Conservation (phyloP, 2,797 vertebrate species). For the Sebastes nivosus region DNA sequence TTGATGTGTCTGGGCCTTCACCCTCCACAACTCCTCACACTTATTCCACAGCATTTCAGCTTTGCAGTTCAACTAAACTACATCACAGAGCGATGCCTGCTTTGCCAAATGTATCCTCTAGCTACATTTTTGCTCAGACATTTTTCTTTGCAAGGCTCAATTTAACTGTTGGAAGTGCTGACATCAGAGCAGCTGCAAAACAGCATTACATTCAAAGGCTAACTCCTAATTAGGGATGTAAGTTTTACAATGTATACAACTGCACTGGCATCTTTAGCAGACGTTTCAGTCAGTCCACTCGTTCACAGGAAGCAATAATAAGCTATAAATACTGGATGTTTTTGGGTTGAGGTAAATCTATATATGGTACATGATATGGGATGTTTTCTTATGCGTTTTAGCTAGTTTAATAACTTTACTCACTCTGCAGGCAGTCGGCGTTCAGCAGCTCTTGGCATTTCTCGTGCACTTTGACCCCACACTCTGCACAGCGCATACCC, state of each 20-base stretch:
- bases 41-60: not conserved
- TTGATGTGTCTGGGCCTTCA: too few species aligned
- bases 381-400: not conserved
- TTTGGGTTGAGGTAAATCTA: not conserved
- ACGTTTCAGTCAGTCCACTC: not conserved
- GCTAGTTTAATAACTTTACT: conserved; percentile 44
- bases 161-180: not conserved
- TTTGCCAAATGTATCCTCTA: not conserved
- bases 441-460: conserved; percentile 99
- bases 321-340: not conserved
- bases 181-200: not conserved
- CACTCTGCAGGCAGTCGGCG: conserved; percentile 94
- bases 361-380: not conserved
- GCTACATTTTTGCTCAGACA: not conserved
- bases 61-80: not conserved
- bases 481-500: conserved; percentile 95
- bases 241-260: not conserved
- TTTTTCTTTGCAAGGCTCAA: not conserved
- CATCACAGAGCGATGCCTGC: not conserved
- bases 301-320: not conserved
- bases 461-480: conserved; percentile 98
- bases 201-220: not conserved
- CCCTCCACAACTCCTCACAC: not conserved
- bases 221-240: not conserved
- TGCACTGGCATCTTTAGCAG: too few species aligned